Evolutionary conservation across 2,113 vertebrate species (phyloP).

Genomic region (Dendropsophus ebraccatus): DNA sequence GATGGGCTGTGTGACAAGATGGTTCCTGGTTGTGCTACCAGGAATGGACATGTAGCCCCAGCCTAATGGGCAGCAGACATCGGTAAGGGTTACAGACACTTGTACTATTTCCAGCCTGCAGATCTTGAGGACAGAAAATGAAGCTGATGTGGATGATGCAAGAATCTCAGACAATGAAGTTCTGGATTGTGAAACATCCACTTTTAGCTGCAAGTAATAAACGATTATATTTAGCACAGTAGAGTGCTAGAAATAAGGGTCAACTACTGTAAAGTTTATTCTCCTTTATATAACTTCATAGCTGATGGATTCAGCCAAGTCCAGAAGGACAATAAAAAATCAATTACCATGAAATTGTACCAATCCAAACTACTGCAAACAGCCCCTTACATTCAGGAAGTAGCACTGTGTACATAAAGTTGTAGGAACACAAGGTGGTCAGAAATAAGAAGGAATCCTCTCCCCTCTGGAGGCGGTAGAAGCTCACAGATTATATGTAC

Average conservation of each 20-base stretch:
- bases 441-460: too few relatives aligned
- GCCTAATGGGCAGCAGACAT: too few relatives aligned
- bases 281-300: background rate
- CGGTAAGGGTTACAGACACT: background rate
- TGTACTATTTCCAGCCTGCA: background rate
- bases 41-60: too few relatives aligned
- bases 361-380: too few relatives aligned
- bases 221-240: background rate
- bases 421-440: too few relatives aligned
- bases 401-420: too few relatives aligned
- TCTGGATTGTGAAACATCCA: background rate
- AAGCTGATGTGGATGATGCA: background rate
- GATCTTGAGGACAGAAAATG: background rate
- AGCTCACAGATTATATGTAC: too few relatives aligned
- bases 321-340: background rate
- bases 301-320: background rate
- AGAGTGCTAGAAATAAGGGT: background rate
- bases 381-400: too few relatives aligned
- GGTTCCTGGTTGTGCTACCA: too few relatives aligned
- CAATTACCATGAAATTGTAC: too few relatives aligned
- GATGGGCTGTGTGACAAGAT: too few relatives aligned
- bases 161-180: background rate
- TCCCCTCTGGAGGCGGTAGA: too few relatives aligned
- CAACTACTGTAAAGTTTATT: constrained; percentile 1
- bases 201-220: background rate